A percentile compares a stretch with the other conserved stretches of the same genome.
Conservation (phyloP, 1,140 invertebrate genomes). For the Heliconius himera region DNA sequence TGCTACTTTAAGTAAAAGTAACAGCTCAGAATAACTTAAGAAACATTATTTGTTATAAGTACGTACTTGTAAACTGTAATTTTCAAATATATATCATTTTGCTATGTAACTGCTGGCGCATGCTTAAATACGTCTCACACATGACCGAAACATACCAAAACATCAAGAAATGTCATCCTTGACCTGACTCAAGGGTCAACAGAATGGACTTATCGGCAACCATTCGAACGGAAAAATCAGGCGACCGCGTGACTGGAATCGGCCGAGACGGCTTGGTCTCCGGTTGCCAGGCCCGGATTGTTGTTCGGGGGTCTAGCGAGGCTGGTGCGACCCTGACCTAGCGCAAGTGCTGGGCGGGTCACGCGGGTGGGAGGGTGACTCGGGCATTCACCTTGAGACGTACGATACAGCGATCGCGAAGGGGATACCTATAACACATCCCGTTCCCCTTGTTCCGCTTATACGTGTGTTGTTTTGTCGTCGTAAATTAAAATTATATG, state of each 20-base stretch:
- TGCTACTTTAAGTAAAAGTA: no score
- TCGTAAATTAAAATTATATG: not conserved
- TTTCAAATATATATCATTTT: no score
- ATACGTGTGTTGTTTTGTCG: not conserved
- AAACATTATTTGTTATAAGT: no score
- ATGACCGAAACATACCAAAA: not conserved
- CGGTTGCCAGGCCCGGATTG: constrained; percentile 26
- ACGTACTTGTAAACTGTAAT: no score
- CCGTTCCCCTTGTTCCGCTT: constrained; percentile 12
- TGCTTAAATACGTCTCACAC: not conserved
- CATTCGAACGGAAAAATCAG: constrained; percentile 76
- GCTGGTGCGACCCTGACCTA: constrained; percentile 69
- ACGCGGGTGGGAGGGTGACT: constrained; percentile 69
- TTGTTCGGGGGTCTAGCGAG: constrained; percentile 48
- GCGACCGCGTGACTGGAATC: constrained; percentile 56
- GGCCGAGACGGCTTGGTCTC: constrained; percentile 46
- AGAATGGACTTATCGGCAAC: constrained; percentile 67
- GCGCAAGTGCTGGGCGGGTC: constrained; percentile 71
- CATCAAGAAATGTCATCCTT: constrained; percentile 45
- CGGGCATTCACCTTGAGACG: constrained; percentile 75
- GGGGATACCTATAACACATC: constrained; percentile 35
- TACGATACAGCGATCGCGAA: constrained; percentile 53
- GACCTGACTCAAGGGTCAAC: constrained; percentile 68
- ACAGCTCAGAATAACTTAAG: no score
- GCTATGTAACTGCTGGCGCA: no score